Evolutionary conservation across 2,888 invertebrate species (phyloP).

Genomic region (Rotaria socialis): DNA sequence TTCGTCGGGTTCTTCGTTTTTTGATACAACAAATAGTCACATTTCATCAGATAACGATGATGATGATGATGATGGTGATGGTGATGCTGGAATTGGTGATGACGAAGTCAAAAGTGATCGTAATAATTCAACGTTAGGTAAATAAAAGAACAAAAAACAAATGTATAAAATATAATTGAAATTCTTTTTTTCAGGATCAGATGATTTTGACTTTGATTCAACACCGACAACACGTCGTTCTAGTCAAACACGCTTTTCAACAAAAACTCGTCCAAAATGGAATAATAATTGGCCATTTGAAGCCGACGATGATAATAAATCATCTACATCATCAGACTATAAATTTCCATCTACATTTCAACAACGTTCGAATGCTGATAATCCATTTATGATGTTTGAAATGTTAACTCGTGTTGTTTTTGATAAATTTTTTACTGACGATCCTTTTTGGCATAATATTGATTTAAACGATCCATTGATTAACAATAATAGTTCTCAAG

Average conservation of each 20-base stretch:
- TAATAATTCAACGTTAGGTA: not conserved
- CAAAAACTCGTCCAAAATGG: constrained; percentile 2
- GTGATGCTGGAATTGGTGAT: not conserved
- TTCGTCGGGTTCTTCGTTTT: not conserved
- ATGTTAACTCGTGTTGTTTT: constrained; percentile 7
- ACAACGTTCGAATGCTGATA: not conserved
- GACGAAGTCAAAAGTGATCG: not conserved
- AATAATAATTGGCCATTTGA: constrained; percentile 17
- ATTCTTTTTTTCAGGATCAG: not conserved
- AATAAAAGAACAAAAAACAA: not conserved
- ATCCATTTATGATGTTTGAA: constrained; percentile 35
- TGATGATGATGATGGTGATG: not conserved
- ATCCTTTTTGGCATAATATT: not conserved
- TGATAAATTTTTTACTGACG: constrained; percentile 33
- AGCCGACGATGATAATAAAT: not conserved
- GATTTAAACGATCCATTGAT: not conserved
- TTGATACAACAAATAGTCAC: not conserved
- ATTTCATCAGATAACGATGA: not conserved
- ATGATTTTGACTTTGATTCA: not conserved
- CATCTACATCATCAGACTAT: not conserved
- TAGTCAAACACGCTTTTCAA: not conserved
- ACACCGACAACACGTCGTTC: not conserved
- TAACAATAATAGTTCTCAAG: not conserved
- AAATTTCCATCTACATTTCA: constrained; percentile 4
- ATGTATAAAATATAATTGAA: not conserved